A percentile compares a stretch with the other conserved stretches of the same genome.
Evolutionary conservation across 2,888 invertebrate species (phyloP).

Genomic region (Tetramorium bicarinatum): DNA sequence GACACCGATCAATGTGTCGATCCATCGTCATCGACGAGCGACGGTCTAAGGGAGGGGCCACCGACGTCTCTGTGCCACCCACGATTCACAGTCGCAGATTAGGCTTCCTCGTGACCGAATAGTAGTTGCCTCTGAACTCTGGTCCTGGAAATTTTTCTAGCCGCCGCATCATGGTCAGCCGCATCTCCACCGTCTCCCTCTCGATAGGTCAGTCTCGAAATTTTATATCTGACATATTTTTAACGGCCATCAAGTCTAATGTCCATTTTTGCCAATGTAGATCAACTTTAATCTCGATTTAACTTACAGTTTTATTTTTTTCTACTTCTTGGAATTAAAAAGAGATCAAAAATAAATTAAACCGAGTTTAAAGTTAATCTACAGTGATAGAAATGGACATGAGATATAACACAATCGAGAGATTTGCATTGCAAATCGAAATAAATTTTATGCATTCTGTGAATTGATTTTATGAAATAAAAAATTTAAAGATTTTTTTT

Average conservation of each 20-base stretch:
- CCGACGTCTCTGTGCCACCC: slow-evolving; percentile 49
- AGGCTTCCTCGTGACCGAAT: slow-evolving; percentile 45
- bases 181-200: slow-evolving; percentile 67
- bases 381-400: background rate
- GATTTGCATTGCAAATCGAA: background rate
- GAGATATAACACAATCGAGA: background rate
- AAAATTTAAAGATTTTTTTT: background rate
- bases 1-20: slow-evolving; percentile 33
- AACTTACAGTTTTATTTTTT: too few species aligned
- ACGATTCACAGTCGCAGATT: slow-evolving; percentile 49
- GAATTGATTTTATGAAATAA: background rate
- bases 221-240: background rate
- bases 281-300: too few species aligned
- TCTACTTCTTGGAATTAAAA: too few species aligned
- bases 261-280: too few species aligned
- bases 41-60: slow-evolving; percentile 18
- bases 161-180: slow-evolving; percentile 66
- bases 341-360: too few species aligned
- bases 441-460: background rate
- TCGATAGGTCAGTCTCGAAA: slow-evolving; percentile 64
- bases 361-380: too few species aligned
- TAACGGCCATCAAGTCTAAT: background rate
- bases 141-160: slow-evolving; percentile 24
- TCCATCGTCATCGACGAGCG: slow-evolving; percentile 29
- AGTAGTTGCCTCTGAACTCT: background rate